These are phyloP conservation scores for Gasterosteus aculeatus DNA, from an alignment of 2,113 vertebrate species.

Conservation along the genomic window DNA sequence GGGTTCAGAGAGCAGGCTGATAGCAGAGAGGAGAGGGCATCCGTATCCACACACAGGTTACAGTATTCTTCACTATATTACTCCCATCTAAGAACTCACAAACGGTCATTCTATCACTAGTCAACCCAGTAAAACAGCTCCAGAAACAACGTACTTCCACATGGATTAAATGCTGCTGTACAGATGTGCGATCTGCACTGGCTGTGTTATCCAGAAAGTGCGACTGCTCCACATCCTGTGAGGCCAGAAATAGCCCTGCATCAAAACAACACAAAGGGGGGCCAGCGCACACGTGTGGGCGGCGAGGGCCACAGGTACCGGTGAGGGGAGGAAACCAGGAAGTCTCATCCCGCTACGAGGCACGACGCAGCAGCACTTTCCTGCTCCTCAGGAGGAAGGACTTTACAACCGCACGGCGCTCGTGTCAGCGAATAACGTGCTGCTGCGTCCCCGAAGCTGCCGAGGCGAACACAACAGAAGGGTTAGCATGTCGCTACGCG, in stretches of 20 bases:
- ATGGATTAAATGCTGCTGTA: background rate
- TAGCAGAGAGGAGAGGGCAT: background rate
- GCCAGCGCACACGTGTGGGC: conserved; percentile 29
- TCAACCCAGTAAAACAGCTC: background rate
- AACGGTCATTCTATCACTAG: background rate
- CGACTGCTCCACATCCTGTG: conserved; percentile 25
- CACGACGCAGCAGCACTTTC: conserved; percentile 22
- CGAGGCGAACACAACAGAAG: conserved; percentile 1
- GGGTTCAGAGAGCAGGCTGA: conserved; percentile 38
- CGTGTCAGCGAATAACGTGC: conserved; percentile 27
- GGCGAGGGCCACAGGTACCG: conserved; percentile 42
- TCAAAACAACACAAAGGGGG: conserved; percentile 42
- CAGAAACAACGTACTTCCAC: too few relatives aligned
- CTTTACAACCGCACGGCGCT: conserved; percentile 39
- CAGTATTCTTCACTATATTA: background rate
- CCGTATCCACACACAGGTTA: too few relatives aligned
- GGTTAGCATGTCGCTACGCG: background rate
- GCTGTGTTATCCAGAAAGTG: conserved; percentile 26
- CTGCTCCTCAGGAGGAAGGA: conserved; percentile 31
- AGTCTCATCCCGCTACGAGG: conserved; percentile 37
- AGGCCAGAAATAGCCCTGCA: conserved; percentile 55
- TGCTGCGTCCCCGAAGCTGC: conserved; percentile 11
- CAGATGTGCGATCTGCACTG: conserved; percentile 10
- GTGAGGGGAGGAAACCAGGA: conserved; percentile 47
- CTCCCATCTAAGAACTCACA: background rate